Conservation (phyloP, 2,888 invertebrate genomes). For the Malthinus flaveolus region DNA sequence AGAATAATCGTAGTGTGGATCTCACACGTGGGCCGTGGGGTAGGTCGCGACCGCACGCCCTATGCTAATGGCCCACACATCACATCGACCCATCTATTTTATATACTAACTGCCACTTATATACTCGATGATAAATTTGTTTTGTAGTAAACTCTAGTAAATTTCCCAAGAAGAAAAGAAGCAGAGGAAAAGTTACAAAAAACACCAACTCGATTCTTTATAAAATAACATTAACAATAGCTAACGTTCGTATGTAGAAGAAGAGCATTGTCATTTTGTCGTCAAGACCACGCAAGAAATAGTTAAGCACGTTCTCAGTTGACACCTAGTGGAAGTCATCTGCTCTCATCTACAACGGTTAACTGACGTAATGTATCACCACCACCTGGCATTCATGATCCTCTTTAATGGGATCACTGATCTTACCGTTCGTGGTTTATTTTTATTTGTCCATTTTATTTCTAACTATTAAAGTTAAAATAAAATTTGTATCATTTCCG, state of each 20-base stretch:
- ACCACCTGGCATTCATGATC: slow-evolving; percentile 20
- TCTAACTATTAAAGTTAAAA: neutral
- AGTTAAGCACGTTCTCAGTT: slow-evolving; percentile 19
- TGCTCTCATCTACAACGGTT: slow-evolving; percentile 22
- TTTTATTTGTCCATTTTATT: neutral
- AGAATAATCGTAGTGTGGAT: slow-evolving; percentile 33
- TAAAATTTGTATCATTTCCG: no score
- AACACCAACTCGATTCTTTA: neutral
- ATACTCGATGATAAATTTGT: slow-evolving; percentile 14
- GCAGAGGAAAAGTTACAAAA: neutral
- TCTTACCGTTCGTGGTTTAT: neutral
- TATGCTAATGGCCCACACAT: slow-evolving; percentile 45
- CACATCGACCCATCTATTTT: slow-evolving; percentile 32
- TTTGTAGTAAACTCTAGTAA: slow-evolving; percentile 1
- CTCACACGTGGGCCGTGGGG: slow-evolving; percentile 43
- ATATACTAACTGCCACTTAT: slow-evolving; percentile 28
- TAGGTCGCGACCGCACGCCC: slow-evolving; percentile 43
- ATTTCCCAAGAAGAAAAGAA: slow-evolving; percentile 1
- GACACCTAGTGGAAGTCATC: slow-evolving; percentile 22
- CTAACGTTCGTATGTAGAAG: no score
- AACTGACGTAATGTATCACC: slow-evolving; percentile 21
- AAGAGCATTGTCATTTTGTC: no score
- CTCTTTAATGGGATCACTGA: slow-evolving; percentile 11
- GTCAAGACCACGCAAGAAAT: slow-evolving; percentile 9
- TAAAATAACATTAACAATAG: neutral